Evolutionary conservation across 2,797 vertebrate species (phyloP), one percentile per base, ranked within the genome.

Genomic region (Propithecus deckenii): DNA sequence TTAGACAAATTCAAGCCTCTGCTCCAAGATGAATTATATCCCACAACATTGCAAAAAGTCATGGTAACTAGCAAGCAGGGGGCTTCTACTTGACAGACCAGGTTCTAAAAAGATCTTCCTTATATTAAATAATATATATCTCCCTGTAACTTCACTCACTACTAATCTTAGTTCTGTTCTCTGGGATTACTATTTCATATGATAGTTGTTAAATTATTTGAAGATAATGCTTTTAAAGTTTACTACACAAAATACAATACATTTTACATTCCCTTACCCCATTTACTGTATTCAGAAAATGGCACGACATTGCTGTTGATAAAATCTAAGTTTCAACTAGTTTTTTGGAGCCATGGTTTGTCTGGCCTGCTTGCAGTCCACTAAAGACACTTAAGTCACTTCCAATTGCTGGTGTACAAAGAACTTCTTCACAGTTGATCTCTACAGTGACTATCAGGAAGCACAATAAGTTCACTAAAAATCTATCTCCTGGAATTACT

Each of bases 1-100:
- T 74, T 86, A 71, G 78, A 88, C 20, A 63, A 84, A 93, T 61
- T 90, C 87, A 85, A 63, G 72, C 69, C 69, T 96, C 91, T 63
- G 55, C 30, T 89, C 79, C 84, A 52, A 76, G 80, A 61, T 86
- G 78, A 96, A 78, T 87, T 86, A 93, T 57, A 38, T 32, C 52
- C 35, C 41, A 85, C 23, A 32, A 32, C 50, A 55, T 3, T 48
- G 55, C 55, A 95, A 95, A 78, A 88, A 69, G 35, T 59, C 74
- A 41, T 17, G 46, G 80, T 14, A 43, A 85, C 41, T 43, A 48
- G 69, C 8, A 67, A n/a, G 48, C 57, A 86, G 69, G 57, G 35
- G 48, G 28, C 65, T 85, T 97, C 25, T 43, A 48, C 55, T 59
- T 72, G 61, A 85, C 89, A 92, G 17, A 86, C 35, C 22, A 35